Conservation (phyloP, 2,888 invertebrate species). For the Acheta domesticus region DNA sequence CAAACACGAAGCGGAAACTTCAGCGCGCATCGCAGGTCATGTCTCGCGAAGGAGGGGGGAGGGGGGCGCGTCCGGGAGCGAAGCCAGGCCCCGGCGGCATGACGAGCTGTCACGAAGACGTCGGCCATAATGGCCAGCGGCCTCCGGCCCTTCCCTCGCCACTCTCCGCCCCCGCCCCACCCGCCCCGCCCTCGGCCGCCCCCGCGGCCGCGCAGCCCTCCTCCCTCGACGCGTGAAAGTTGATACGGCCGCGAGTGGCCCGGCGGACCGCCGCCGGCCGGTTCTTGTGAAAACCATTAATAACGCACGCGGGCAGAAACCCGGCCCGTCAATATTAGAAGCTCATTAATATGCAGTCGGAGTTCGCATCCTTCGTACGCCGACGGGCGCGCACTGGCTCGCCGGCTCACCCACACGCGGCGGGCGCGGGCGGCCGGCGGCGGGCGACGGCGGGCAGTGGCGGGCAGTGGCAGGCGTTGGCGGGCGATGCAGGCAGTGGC, state of each 20-base stretch:
- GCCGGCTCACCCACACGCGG: background rate
- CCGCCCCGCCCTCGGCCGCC: background rate
- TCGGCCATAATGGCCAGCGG: background rate
- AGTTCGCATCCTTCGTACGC: background rate
- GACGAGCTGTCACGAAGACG: slow-evolving; percentile 8
- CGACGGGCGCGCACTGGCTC: background rate
- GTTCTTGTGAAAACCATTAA: slow-evolving; percentile 18
- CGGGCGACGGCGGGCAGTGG: background rate
- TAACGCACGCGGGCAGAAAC: background rate
- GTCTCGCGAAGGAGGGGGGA: background rate
- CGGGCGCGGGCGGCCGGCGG: background rate
- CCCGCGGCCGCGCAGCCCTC: background rate
- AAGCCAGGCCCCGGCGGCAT: background rate
- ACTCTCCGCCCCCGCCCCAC: background rate
- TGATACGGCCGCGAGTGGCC: background rate
- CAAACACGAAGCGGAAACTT: too few relatives aligned
- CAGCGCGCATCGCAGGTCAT: too few relatives aligned
- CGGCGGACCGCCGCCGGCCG: background rate
- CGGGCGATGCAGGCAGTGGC: too few relatives aligned
- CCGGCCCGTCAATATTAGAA: background rate
- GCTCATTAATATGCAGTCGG: slow-evolving; percentile 8
- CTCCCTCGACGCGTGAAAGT: slow-evolving; percentile 5
- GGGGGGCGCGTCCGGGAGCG: background rate
- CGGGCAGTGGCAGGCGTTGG: too few relatives aligned
- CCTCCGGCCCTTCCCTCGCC: background rate